phyloP scores from a whole-genome alignment of 2,113 vertebrate species.

The Zeus faber region DNA sequence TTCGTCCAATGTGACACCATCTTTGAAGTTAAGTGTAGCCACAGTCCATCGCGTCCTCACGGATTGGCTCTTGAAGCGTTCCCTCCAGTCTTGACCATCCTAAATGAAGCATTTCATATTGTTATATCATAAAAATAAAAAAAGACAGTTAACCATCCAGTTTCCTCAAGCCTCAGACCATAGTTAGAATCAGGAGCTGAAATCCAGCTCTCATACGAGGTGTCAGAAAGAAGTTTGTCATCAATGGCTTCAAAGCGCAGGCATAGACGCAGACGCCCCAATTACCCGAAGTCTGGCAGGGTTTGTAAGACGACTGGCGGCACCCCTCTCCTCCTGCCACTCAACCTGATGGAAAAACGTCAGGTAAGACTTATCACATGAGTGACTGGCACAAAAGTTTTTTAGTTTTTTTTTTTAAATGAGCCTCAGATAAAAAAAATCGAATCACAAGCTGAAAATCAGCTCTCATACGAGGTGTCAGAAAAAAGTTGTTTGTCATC shows the following conservation, averaged over 20 bases:
- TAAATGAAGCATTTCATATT: too few species aligned
- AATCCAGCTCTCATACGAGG: slow-evolving; percentile 11
- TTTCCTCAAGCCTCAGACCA: slow-evolving; percentile 15
- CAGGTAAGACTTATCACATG: too few species aligned
- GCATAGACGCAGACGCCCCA: not conserved
- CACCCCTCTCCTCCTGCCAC: not conserved
- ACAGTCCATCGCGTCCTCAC: too few species aligned
- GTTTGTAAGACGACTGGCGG: too few species aligned
- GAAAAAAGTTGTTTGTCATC: slow-evolving; percentile 13
- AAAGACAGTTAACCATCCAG: too few species aligned
- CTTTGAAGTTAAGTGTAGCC: too few species aligned
- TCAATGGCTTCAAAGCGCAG: not conserved
- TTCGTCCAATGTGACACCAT: too few species aligned
- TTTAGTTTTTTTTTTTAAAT: too few species aligned
- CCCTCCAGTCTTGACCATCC: too few species aligned
- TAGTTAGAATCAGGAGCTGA: slow-evolving; percentile 3
- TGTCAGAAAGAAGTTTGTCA: slow-evolving; percentile 14
- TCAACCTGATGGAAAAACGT: not conserved
- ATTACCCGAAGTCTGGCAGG: too few species aligned
- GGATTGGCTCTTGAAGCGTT: not conserved
- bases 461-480: slow-evolving; percentile 19
- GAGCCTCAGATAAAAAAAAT: not conserved
- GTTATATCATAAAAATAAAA: too few species aligned
- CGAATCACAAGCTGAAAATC: not conserved
- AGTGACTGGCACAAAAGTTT: too few species aligned